Base-by-base conservation (phyloP, 2,888 invertebrate genomes). In the Tupiocoris notatus region DNA sequence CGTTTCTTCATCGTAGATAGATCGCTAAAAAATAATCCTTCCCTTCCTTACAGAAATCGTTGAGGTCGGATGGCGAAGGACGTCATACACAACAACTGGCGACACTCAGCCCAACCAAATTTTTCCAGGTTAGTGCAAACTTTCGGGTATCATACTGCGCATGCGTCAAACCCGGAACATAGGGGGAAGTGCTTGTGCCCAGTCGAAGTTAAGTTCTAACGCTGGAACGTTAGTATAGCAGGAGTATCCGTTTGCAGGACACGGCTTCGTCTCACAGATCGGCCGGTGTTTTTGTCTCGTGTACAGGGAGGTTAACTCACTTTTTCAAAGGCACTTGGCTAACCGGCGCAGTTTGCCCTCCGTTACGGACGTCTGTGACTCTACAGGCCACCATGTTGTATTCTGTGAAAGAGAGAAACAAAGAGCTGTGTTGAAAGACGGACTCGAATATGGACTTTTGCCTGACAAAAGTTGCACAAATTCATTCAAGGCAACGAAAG, bases 321-420 rank as follows among this genome's bases (percentile, higher is more conserved):
- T 95, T 95, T 90, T 95, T 95, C 91, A 95, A 93, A 93, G 95
- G 95, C 93, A 96, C 93, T 91, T 94, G 93, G 90, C 94, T 95
- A 91, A 93, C 92, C 89, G 91, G 89, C 86, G 91, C 89, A 86
- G 87, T 85, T 84, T 88, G 86, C 82, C 88, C 87, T 83, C 95
- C 94, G 86, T 95, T 95, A 87, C 95, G 91, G 83, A 94, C 90
- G 87, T 96, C 95, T 82, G 95, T 94, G 85, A 95, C 92, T 85
- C 96, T 91, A 90, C 95, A 95, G 86, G 96, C 94, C 89, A 96
- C 96, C 95, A 96, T 95, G 89, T 95, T 95, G 90, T 96, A 96
- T 88, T 95, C 96, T 96, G n/a, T n/a, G 92, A 86, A 93, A 92
- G 18, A 67, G 61, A 65, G 62, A n/a, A n/a, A n/a, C n/a, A n/a